Evolutionary conservation across 2,113 vertebrate species (phyloP).

Genomic region (Lycocorax pyrrhopterus): DNA sequence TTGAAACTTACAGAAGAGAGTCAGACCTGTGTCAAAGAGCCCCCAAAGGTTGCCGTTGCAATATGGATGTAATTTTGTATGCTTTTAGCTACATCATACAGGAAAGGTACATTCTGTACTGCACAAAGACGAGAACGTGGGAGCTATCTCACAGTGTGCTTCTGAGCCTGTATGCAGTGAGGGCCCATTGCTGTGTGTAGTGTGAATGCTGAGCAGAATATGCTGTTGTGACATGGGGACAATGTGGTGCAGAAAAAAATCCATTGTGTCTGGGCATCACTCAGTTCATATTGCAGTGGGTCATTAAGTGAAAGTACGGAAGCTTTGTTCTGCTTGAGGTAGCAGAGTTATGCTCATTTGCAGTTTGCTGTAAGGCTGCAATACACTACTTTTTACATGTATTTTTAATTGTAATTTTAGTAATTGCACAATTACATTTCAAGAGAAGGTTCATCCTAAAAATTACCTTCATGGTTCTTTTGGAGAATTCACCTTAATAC

Average conservation of each 20-base stretch:
- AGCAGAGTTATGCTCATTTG: background rate
- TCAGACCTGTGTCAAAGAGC: background rate
- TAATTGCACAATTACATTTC: background rate
- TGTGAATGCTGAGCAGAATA: background rate
- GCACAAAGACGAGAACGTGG: background rate
- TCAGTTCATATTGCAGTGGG: background rate
- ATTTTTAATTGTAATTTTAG: background rate
- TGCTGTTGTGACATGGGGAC: fast-evolving
- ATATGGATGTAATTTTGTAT: fast-evolving
- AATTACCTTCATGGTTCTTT: background rate
- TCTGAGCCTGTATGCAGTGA: fast-evolving
- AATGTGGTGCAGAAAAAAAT: background rate
- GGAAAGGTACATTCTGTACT: background rate
- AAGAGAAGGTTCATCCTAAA: background rate
- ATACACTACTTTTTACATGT: background rate
- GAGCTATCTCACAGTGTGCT: background rate
- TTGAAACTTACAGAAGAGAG: background rate
- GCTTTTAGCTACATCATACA: background rate
- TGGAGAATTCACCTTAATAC: background rate
- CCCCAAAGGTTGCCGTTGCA: background rate
- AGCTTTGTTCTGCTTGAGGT: background rate
- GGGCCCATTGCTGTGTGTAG: background rate
- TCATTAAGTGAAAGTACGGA: background rate
- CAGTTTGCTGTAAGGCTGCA: background rate
- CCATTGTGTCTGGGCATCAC: background rate